Percentiles rank a stretch among this genome's conserved stretches.
These are phyloP conservation scores for Botia kubotai DNA, from an alignment of 2,797 vertebrate species.

Conservation along the genomic window DNA sequence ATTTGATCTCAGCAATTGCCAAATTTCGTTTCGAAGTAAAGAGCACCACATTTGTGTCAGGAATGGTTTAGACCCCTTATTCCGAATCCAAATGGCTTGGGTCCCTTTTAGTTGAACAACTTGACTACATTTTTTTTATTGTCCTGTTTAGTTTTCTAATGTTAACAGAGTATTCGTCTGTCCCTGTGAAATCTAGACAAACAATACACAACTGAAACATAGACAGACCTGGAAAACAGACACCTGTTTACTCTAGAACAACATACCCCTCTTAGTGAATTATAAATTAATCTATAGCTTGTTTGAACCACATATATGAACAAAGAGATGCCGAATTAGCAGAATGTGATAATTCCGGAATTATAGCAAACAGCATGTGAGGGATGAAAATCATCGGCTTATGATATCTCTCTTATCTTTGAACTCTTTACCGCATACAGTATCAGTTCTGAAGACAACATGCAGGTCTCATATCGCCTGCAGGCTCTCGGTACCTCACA, in stretches of 20 bases:
- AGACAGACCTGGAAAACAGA: conserved; percentile 54
- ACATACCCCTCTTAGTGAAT: conserved; percentile 60
- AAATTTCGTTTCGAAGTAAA: conserved; percentile 19
- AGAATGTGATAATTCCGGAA: conserved; percentile 1
- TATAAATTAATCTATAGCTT: conserved; percentile 21
- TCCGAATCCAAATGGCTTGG: conserved; percentile 70
- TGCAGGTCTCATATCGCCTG: conserved; percentile 69
- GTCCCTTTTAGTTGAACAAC: conserved; percentile 73
- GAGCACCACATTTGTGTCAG: conserved; percentile 5
- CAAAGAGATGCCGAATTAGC: background rate
- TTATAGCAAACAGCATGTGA: conserved; percentile 49
- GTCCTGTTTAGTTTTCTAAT: conserved; percentile 57
- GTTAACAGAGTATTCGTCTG: conserved; percentile 57
- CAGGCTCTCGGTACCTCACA: conserved; percentile 66
- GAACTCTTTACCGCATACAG: conserved; percentile 52
- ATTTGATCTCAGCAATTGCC: conserved; percentile 51
- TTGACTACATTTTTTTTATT: conserved; percentile 65
- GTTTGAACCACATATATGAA: conserved; percentile 9
- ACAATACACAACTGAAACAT: conserved; percentile 57
- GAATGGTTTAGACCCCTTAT: conserved; percentile 7
- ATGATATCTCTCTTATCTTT: conserved; percentile 42
- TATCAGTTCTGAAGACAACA: conserved; percentile 70
- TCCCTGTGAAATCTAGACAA: conserved; percentile 63
- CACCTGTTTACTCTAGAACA: conserved; percentile 55
- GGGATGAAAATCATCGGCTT: conserved; percentile 18